Percentiles rank a stretch among this genome's conserved stretches.
Evolutionary conservation across 1,140 invertebrate species (phyloP).

Genomic region (Macrocentrus cingulum): DNA sequence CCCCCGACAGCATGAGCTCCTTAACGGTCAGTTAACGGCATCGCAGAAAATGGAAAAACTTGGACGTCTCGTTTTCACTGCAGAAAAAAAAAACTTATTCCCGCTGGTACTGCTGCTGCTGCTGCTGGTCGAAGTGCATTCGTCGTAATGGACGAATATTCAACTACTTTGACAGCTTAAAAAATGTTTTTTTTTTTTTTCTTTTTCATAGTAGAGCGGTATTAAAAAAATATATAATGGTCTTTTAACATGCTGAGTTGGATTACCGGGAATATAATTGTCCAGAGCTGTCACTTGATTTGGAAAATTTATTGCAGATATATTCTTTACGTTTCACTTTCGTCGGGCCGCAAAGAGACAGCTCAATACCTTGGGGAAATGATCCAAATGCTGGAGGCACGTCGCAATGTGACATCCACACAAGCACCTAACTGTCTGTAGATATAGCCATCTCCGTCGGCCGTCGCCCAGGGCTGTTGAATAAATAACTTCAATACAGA

Average conservation of each 20-base stretch:
- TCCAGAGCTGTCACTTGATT: no score
- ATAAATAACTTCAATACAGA: constrained; percentile 14
- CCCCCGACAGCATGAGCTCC: not conserved
- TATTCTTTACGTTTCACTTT: not conserved
- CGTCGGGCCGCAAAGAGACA: not conserved
- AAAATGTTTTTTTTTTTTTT: not conserved
- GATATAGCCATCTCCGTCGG: not conserved
- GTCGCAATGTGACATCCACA: constrained; percentile 12
- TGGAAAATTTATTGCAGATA: not conserved
- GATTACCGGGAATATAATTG: no score
- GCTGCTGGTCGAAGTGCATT: not conserved
- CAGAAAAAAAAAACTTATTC: no score
- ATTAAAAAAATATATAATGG: no score
- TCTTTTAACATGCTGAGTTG: no score
- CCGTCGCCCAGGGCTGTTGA: constrained; percentile 14
- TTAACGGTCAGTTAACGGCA: constrained; percentile 17
- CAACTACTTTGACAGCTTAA: not conserved
- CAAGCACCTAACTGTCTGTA: constrained; percentile 9
- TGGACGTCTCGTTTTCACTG: not conserved
- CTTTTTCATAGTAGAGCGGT: no score
- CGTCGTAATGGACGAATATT: not conserved
- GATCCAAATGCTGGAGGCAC: constrained; percentile 3
- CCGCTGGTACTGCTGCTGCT: no score
- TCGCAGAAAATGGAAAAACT: constrained; percentile 19
- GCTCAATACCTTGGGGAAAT: constrained; percentile 17